These are phyloP conservation scores for Drosophila tanythrix DNA, from an alignment of 2,888 invertebrate genomes.

Conservation along the genomic window DNA sequence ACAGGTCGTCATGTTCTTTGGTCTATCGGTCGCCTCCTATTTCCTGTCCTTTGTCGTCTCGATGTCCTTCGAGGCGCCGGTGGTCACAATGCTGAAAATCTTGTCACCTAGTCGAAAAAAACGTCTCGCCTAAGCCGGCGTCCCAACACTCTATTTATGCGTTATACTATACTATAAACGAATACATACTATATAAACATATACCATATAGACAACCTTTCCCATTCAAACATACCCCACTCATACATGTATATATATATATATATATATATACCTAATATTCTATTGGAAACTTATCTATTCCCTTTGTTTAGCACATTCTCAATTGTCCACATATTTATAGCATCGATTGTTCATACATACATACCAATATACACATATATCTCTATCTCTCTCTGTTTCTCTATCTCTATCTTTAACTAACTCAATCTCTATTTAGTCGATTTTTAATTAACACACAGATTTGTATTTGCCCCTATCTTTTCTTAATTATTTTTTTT, in stretches of 20 bases:
- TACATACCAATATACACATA: constrained; percentile 20
- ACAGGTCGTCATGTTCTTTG: constrained; percentile 92
- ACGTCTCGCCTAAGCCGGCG: constrained; percentile 77
- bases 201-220: constrained; percentile 27
- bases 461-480: constrained; percentile 21
- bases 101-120: constrained; percentile 86
- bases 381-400: neutral
- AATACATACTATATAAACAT: constrained; percentile 16
- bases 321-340: constrained; percentile 60
- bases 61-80: constrained; percentile 93
- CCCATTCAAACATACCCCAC: constrained; percentile 1
- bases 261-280: constrained; percentile 1
- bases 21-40: constrained; percentile 92
- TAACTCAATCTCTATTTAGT: constrained; percentile 1
- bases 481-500: constrained; percentile 28
- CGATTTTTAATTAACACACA: constrained; percentile 8
- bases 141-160: constrained; percentile 64
- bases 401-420: constrained; percentile 5
- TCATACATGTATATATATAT: neutral
- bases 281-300: constrained; percentile 3
- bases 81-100: constrained; percentile 93
- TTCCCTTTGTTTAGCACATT: constrained; percentile 34
- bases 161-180: constrained; percentile 37
- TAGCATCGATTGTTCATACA: constrained; percentile 63
- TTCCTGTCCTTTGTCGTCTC: constrained; percentile 91